Evolutionary conservation across 1,140 invertebrate genomes (phyloP).

Genomic region (Palaemon carinicauda): DNA sequence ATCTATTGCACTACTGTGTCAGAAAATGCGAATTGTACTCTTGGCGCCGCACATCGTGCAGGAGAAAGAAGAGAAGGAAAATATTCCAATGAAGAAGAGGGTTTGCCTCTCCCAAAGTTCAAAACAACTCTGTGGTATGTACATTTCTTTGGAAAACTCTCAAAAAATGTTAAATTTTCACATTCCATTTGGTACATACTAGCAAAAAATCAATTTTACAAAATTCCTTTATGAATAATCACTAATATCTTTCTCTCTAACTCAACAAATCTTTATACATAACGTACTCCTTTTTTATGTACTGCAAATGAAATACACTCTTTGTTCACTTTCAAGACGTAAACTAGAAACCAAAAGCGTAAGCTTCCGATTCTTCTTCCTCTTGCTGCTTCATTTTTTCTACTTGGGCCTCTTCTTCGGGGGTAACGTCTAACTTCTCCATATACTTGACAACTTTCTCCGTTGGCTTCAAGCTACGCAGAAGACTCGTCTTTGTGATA

Average conservation of each 20-base stretch:
- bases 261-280: not conserved
- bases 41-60: slow-evolving; percentile 31
- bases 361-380: slow-evolving; percentile 43
- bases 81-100: slow-evolving; percentile 34
- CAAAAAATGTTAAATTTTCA: too few species aligned
- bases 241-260: too few species aligned
- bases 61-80: not conserved
- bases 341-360: slow-evolving; percentile 54
- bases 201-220: too few species aligned
- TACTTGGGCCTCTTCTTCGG: slow-evolving; percentile 35
- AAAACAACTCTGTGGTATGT: not conserved
- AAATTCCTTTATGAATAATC: too few species aligned
- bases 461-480: slow-evolving; percentile 56
- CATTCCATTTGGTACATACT: too few species aligned
- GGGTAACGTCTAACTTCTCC: slow-evolving; percentile 53
- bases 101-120: not conserved
- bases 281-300: not conserved
- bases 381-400: slow-evolving; percentile 41
- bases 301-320: not conserved
- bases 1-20: slow-evolving; percentile 37
- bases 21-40: slow-evolving; percentile 53
- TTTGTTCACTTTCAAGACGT: not conserved
- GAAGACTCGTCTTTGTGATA: slow-evolving; percentile 50
- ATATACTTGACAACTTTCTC: slow-evolving; percentile 57
- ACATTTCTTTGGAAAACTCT: not conserved